Evolutionary conservation across 2,888 invertebrate genomes (phyloP).

Genomic region (Netelia virgata): DNA sequence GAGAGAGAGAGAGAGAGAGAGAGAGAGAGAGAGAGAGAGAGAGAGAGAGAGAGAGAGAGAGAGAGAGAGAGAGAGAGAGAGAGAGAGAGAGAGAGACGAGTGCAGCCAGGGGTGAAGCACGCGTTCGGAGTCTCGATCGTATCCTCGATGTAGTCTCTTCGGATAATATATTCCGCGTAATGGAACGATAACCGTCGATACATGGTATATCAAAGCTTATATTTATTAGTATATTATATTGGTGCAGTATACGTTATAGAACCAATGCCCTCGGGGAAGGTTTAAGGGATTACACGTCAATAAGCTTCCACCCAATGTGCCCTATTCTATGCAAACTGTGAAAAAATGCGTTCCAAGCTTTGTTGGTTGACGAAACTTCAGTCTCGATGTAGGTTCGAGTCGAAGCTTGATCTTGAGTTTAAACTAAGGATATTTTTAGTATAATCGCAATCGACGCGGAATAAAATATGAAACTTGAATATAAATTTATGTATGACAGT

Average conservation of each 20-base stretch:
- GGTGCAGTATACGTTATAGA: not conserved
- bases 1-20: not conserved
- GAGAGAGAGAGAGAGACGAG: not conserved
- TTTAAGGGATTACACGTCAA: not conserved
- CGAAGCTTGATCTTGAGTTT: too few relatives aligned
- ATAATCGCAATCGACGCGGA: too few relatives aligned
- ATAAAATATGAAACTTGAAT: too few relatives aligned
- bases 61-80: not conserved
- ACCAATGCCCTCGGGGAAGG: not conserved
- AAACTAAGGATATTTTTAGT: too few relatives aligned
- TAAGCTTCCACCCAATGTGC: not conserved
- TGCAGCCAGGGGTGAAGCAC: conserved; percentile 7
- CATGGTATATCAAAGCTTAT: conserved; percentile 24
- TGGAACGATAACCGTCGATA: conserved; percentile 50
- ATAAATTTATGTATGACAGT: too few relatives aligned
- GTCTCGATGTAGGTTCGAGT: too few relatives aligned
- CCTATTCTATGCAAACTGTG: not conserved
- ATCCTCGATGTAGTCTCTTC: conserved; percentile 19
- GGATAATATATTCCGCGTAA: conserved; percentile 57
- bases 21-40: not conserved
- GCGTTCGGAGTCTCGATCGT: not conserved
- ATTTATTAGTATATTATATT: conserved; percentile 34
- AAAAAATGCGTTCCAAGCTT: not conserved
- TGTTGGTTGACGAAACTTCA: not conserved
- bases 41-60: not conserved